Evolutionary conservation across 2,113 vertebrate genomes (phyloP).

Genomic region (Nesogale talazaci): DNA sequence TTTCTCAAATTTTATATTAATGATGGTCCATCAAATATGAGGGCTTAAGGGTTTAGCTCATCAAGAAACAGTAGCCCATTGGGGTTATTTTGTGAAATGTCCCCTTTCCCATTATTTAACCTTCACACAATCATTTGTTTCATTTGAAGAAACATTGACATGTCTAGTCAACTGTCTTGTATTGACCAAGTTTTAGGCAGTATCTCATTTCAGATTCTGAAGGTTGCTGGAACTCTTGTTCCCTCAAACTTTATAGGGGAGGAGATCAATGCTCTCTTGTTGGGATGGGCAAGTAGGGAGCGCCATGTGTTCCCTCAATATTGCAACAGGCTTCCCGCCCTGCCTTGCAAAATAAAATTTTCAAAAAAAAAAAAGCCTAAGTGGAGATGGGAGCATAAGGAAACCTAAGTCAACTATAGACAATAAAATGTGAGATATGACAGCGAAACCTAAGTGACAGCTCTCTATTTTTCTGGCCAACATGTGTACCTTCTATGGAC

Average conservation of each 20-base stretch:
- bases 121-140: background rate
- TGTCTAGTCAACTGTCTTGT: background rate
- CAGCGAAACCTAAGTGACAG: slow-evolving; percentile 68
- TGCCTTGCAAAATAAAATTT: slow-evolving; percentile 17
- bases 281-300: background rate
- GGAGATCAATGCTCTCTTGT: background rate
- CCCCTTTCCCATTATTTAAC: background rate
- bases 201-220: background rate
- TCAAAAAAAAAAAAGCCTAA: slow-evolving; percentile 2
- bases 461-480: slow-evolving; percentile 69
- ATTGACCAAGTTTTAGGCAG: background rate
- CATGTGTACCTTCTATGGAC: slow-evolving; percentile 65
- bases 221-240: background rate
- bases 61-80: background rate
- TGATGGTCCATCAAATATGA: no score
- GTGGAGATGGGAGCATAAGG: slow-evolving; percentile 49
- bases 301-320: background rate
- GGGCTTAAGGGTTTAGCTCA: no score
- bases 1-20: no score
- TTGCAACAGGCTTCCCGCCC: background rate
- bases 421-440: slow-evolving; percentile 64
- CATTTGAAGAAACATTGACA: slow-evolving; percentile 2
- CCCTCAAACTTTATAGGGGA: background rate
- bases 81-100: background rate
- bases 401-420: slow-evolving; percentile 73